Conservation (phyloP, 2,113 vertebrate species). For the Mugil cephalus region DNA sequence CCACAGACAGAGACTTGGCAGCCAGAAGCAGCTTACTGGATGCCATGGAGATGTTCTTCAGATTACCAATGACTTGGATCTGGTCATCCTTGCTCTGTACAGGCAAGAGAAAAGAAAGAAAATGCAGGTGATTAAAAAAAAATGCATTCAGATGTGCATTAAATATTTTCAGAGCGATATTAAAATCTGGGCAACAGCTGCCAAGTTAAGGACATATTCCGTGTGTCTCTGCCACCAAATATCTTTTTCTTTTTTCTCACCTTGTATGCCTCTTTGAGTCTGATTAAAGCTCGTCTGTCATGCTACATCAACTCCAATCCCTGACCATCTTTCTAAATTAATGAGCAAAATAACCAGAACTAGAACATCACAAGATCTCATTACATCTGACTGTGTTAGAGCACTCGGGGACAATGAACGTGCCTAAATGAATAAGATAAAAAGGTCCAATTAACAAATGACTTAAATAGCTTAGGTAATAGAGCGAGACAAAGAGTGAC, state of each 20-base stretch:
- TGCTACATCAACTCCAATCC: constrained; percentile 72
- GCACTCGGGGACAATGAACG: constrained; percentile 55
- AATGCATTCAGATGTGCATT: neutral
- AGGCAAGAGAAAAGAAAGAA: constrained; percentile 26
- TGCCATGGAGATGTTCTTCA: constrained; percentile 99
- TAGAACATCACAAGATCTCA: constrained; percentile 76
- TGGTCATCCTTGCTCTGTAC: constrained; percentile 96
- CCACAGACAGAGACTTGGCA: constrained; percentile 98
- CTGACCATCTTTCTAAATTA: constrained; percentile 73
- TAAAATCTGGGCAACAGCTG: no score
- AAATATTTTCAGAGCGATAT: no score
- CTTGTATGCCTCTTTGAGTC: constrained; percentile 33
- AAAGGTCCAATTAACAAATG: constrained; percentile 66
- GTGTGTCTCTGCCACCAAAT: constrained; percentile 4
- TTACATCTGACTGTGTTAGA: constrained; percentile 62
- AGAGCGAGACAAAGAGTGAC: constrained; percentile 33
- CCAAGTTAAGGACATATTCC: neutral
- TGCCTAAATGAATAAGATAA: constrained; percentile 66
- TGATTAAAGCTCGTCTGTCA: constrained; percentile 66
- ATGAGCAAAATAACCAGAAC: constrained; percentile 80
- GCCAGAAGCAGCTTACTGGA: constrained; percentile 97
- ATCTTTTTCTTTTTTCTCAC: constrained; percentile 21
- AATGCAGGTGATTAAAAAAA: constrained; percentile 6
- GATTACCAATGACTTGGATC: constrained; percentile 98
- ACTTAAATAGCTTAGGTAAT: constrained; percentile 54